phyloP scores from a whole-genome alignment of 1,140 invertebrate genomes.

The Hypsibius dujardini region DNA sequence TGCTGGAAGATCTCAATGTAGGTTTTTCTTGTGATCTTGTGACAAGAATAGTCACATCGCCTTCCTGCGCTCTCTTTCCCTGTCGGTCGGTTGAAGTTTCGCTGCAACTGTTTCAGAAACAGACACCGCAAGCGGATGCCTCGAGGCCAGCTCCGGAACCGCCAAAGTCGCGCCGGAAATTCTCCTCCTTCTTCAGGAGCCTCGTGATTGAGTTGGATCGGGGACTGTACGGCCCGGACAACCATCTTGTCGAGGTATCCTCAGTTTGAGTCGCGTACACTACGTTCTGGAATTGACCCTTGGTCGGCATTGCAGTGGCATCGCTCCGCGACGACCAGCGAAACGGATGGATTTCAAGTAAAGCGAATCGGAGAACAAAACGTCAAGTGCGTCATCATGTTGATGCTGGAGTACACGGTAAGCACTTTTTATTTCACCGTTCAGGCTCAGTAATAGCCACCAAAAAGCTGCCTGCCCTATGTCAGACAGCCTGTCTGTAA shows the following conservation, averaged over 20 bases:
- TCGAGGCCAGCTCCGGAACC: neutral
- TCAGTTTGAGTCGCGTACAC: too few species aligned
- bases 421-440: constrained; percentile 2
- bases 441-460: too few species aligned
- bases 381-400: constrained; percentile 87
- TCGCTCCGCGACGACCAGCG: constrained; percentile 86
- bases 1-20: constrained; percentile 66
- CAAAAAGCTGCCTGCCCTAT: too few species aligned
- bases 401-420: constrained; percentile 85
- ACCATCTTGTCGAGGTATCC: constrained; percentile 87
- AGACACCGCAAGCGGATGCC: constrained; percentile 16
- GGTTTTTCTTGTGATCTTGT: neutral
- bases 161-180: constrained; percentile 48
- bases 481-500: too few species aligned
- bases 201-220: constrained; percentile 97
- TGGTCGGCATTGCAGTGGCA: constrained; percentile 50
- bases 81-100: neutral
- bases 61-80: constrained; percentile 14
- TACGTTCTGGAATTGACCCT: constrained; percentile 11
- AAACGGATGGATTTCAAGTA: constrained; percentile 98
- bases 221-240: constrained; percentile 96
- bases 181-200: constrained; percentile 98
- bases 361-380: constrained; percentile 96
- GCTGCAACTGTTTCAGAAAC: neutral
- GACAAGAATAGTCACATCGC: neutral